phyloP scores from a whole-genome alignment of 2,888 invertebrate species.

The Lasioglossum villosulum region DNA sequence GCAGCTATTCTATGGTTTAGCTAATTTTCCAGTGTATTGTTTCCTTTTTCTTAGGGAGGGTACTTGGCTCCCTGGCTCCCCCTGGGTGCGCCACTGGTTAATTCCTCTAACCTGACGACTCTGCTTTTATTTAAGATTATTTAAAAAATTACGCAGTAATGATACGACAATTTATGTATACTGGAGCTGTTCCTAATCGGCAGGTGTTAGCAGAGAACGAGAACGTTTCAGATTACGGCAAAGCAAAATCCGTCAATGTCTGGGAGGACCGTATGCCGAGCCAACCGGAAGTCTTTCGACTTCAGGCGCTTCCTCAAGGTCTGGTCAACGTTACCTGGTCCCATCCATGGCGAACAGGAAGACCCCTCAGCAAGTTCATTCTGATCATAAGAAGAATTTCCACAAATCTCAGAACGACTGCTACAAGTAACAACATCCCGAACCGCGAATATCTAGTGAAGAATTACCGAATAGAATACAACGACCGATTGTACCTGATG shows the following conservation, averaged over 20 bases:
- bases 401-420: constrained; percentile 35
- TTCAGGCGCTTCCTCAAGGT: constrained; percentile 24
- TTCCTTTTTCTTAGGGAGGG: too few relatives aligned
- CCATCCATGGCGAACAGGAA: constrained; percentile 69
- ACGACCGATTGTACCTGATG: constrained; percentile 47
- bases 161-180: not conserved
- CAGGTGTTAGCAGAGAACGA: constrained; percentile 69
- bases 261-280: constrained; percentile 16
- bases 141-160: not conserved
- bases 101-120: not conserved
- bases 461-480: constrained; percentile 58
- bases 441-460: not conserved
- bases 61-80: too few relatives aligned
- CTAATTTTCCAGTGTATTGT: too few relatives aligned
- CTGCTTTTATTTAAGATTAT: not conserved
- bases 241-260: not conserved
- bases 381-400: constrained; percentile 42
- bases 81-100: too few relatives aligned
- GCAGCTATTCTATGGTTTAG: too few relatives aligned
- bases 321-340: constrained; percentile 61
- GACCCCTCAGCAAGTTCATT: constrained; percentile 54
- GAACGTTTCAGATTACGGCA: constrained; percentile 44
- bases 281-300: constrained; percentile 37
- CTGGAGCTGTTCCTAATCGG: constrained; percentile 7
- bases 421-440: not conserved